Base-by-base conservation (phyloP, 2,888 invertebrate species). In the Onthophagus sagittarius region DNA sequence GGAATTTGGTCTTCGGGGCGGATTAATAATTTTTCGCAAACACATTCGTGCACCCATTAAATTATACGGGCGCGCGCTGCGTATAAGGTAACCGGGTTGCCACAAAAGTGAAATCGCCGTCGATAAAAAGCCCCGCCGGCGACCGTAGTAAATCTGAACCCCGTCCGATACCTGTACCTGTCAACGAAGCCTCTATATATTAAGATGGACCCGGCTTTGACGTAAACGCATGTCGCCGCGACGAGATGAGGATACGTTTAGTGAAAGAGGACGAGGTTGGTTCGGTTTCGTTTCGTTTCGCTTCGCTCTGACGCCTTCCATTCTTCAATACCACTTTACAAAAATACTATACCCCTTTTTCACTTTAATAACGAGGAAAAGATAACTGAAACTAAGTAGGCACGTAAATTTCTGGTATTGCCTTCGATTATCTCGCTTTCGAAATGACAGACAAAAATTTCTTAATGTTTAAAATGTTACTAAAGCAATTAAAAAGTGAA, bases 81-180 rank as follows among this genome's bases (percentile, higher is more conserved):
- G 39, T 53, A 53, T 53, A 53, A 53, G 39, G 39, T 11, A 53
- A 53, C 67, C 67, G 67, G 31, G 23, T 67, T 67, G 67, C 67
- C 67, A 23, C 67, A 67, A 67, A 67, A 31, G 67, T 72, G 74
- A 71, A 72, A 72, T 74, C 74, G 71, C 71, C 64, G 72, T 74
- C 74, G 74, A 74, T 72, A 74, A 74, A 72, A 72, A 72, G 79
- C 79, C 81, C 81, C 80, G 80, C 81, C 81, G 80, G 81, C 81
- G 80, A 79, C 79, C 77, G 80, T 79, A 79, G 80, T 82, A 82
- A 82, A 83, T 83, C 82, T 82, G 79, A 74, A 76, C 77, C 74
- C 79, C 80, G 81, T 80, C 80, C 81, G 79, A 81, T 82, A 81
- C 81, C 81, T 82, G 82, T 82, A 82, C 77, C 80, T 82, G 82